phyloP scores from a whole-genome alignment of 1,140 invertebrate genomes.

The Pollicipes pollicipes region DNA sequence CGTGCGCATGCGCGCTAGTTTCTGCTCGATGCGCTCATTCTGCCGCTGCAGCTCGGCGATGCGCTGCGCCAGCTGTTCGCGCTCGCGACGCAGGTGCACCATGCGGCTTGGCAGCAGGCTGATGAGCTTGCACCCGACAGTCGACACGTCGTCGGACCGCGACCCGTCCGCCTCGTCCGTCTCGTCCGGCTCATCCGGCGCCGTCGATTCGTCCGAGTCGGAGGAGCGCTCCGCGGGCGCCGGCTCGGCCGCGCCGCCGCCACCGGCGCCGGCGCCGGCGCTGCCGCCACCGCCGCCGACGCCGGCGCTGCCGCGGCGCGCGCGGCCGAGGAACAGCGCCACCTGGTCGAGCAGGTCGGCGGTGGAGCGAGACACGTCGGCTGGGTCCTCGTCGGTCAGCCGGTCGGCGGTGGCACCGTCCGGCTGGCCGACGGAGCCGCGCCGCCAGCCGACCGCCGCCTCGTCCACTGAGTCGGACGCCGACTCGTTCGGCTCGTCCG shows the following conservation, averaged over 20 bases:
- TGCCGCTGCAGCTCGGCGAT: conserved; percentile 11
- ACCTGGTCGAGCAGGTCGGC: conserved; percentile 8
- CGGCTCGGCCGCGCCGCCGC: too few species aligned
- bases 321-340: conserved; percentile 10
- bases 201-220: too few species aligned
- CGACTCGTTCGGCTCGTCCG: too few species aligned
- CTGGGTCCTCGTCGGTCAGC: too few species aligned
- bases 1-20: neutral
- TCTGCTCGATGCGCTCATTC: conserved; percentile 10
- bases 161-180: neutral
- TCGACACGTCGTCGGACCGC: neutral
- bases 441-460: too few species aligned
- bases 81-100: conserved; percentile 16
- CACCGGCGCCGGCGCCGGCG: neutral
- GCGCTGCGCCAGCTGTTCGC: conserved; percentile 13
- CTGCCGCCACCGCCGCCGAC: too few species aligned
- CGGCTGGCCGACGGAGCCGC: too few species aligned
- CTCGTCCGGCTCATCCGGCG: conserved; percentile 4
- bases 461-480: too few species aligned
- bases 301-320: neutral
- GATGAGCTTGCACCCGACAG: conserved; percentile 15
- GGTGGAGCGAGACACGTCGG: neutral
- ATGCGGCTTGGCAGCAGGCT: conserved; percentile 18
- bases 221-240: too few species aligned
- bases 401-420: too few species aligned